Base-by-base conservation (phyloP, 2,113 vertebrate species). In the Platichthys stellatus region DNA sequence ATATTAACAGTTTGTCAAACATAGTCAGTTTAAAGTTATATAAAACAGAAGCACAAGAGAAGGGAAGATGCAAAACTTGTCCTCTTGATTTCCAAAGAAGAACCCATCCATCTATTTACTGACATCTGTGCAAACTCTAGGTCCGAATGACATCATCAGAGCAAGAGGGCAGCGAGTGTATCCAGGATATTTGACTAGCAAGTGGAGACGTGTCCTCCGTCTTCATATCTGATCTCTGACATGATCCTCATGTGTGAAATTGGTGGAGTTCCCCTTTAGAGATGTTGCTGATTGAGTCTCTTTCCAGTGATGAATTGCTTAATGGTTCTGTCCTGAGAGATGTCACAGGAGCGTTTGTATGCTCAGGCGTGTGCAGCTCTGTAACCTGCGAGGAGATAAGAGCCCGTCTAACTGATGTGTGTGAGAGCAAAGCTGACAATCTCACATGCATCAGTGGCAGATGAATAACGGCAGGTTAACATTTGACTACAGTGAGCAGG, bases 391-490 rank as follows among this genome's bases (percentile, higher is more conserved):
- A 71, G 61, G 70, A 38, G 64, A 72, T 53, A 72, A 68, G 31
- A 85, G 47, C 72, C 51, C 31, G 60, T 40, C 38, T 21, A 21
- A 10, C 53, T 11, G 57, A 77, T 61, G 18, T 9, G 58, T 76
- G 59, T 43, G 64, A 80, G 72, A 68, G 72, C 63, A 67, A 62
- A 76, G 14, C 81, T 88, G 85, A 84, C 83, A 78, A 4, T 69
- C 63, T 17, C n/a, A n/a, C 40, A 74, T 35, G 47, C 71, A 63
- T 85, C 72, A 47, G 77, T 35, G 54, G 51, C 80, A 76, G 77
- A 79, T 88, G 83, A 86, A 59, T 81, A 74, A 87, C 72, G 58
- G 79, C 66, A 80, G 81, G 24, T 76, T 65, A 67, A 69, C 62
- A 81, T 76, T 69, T 78, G 78, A 86, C 76, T 82, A n/a, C 81